These are phyloP conservation scores for Rhingia campestris DNA, from an alignment of 2,888 invertebrate genomes.

Conservation along the genomic window DNA sequence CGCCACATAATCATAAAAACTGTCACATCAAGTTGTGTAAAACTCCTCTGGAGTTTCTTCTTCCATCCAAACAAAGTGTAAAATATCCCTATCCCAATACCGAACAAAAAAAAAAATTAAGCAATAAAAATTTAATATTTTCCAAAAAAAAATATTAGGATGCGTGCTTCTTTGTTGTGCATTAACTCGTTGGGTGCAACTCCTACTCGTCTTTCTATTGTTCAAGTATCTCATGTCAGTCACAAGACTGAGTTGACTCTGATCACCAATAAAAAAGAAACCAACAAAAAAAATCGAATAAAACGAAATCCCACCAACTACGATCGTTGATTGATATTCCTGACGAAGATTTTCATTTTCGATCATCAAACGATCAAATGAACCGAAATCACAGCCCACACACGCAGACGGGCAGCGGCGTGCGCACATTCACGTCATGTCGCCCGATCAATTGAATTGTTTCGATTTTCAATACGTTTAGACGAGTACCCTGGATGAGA, in stretches of 20 bases:
- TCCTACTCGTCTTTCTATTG: slow-evolving; percentile 61
- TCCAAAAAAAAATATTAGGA: slow-evolving; percentile 53
- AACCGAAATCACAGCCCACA: slow-evolving; percentile 65
- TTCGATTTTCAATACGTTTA: slow-evolving; percentile 42
- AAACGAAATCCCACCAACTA: slow-evolving; percentile 69
- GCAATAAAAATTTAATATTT: slow-evolving; percentile 72
- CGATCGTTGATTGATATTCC: slow-evolving; percentile 73
- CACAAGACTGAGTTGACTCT: slow-evolving; percentile 55
- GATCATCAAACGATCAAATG: slow-evolving; percentile 70
- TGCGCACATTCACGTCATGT: slow-evolving; percentile 69
- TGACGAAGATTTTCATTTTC: slow-evolving; percentile 59
- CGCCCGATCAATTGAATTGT: slow-evolving; percentile 71
- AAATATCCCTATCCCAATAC: background rate
- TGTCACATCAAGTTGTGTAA: slow-evolving; percentile 53
- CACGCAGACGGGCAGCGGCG: slow-evolving; percentile 57
- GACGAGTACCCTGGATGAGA: slow-evolving; percentile 7
- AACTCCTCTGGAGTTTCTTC: slow-evolving; percentile 18
- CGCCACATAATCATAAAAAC: slow-evolving; percentile 69
- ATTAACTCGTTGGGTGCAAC: background rate
- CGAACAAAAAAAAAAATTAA: slow-evolving; percentile 54
- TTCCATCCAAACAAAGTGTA: background rate
- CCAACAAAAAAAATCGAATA: slow-evolving; percentile 4
- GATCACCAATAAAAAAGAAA: slow-evolving; percentile 27
- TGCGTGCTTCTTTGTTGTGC: slow-evolving; percentile 27
- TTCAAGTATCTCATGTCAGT: slow-evolving; percentile 59